Evolutionary conservation across 2,888 invertebrate species (phyloP).

Genomic region (Chloroclystis v-ata): DNA sequence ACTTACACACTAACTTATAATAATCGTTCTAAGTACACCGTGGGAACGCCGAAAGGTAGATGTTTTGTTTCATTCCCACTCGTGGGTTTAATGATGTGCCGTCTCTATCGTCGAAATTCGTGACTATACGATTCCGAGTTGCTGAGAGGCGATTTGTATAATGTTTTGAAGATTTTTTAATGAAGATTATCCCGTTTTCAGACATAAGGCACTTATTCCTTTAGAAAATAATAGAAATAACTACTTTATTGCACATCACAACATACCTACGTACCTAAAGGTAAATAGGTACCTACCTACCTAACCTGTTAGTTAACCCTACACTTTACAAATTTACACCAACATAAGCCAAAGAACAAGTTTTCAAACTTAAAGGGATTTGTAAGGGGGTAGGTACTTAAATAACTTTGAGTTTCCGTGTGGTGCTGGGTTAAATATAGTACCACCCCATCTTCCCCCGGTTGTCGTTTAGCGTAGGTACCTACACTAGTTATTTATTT

Average conservation of each 20-base stretch:
- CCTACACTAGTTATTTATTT: too few species aligned
- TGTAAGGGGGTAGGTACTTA: too few species aligned
- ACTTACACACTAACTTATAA: conserved; percentile 21
- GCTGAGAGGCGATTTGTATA: conserved; percentile 43
- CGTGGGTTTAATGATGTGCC: conserved; percentile 12
- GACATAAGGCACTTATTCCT: not conserved
- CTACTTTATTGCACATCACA: not conserved
- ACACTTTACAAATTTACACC: too few species aligned
- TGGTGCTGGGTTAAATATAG: too few species aligned
- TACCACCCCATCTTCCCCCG: too few species aligned
- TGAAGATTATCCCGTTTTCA: conserved; percentile 30
- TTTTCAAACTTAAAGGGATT: too few species aligned
- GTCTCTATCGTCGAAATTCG: conserved; percentile 51
- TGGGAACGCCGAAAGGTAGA: conserved; percentile 50
- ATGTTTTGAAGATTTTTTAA: conserved; percentile 45
- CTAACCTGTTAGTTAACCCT: too few species aligned
- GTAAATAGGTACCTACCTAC: too few species aligned
- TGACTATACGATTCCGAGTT: conserved; percentile 61
- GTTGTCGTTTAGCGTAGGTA: too few species aligned
- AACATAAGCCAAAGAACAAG: too few species aligned
- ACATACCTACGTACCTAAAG: too few species aligned
- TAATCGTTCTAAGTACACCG: conserved; percentile 40
- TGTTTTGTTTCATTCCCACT: conserved; percentile 31
- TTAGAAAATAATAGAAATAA: not conserved
- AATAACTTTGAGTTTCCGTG: too few species aligned